Percentiles rank a stretch among this genome's conserved stretches.
phyloP scores from a whole-genome alignment of 2,888 invertebrate genomes.

The Hybos culiciformis region DNA sequence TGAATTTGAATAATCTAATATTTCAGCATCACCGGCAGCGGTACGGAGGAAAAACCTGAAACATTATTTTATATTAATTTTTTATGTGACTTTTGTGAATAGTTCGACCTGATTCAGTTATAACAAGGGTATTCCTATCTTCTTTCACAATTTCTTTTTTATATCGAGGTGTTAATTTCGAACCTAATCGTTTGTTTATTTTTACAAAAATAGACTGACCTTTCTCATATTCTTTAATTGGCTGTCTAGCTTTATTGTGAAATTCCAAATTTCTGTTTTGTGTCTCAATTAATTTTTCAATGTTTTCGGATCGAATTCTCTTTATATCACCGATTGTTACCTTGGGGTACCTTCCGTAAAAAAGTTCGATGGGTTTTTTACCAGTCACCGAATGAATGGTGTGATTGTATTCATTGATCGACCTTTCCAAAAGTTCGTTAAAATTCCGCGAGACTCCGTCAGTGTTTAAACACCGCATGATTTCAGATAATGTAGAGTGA shows the following conservation, averaged over 20 bases:
- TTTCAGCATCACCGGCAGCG: not conserved
- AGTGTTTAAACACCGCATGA: slow-evolving; percentile 2
- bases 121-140: slow-evolving; percentile 1
- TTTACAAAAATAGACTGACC: slow-evolving; percentile 3
- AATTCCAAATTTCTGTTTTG: not conserved
- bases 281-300: slow-evolving; percentile 1
- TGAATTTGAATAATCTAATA: slow-evolving; percentile 8
- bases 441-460: not conserved
- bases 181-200: slow-evolving; percentile 1
- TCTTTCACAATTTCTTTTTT: slow-evolving; percentile 1
- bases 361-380: slow-evolving; percentile 3
- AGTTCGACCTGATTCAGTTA: slow-evolving; percentile 1
- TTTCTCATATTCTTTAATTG: slow-evolving; percentile 2
- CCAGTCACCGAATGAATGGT: not conserved
- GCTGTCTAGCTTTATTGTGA: too few relatives aligned
- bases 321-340: not conserved
- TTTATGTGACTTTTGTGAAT: slow-evolving; percentile 3
- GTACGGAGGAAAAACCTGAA: not conserved
- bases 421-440: slow-evolving; percentile 1
- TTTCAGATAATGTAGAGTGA: slow-evolving; percentile 8
- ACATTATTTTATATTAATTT: not conserved
- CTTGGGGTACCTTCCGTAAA: slow-evolving; percentile 1
- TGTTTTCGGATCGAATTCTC: not conserved
- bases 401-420: slow-evolving; percentile 2
- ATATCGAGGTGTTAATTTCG: slow-evolving; percentile 1